Base-by-base conservation (phyloP, 1,140 invertebrate genomes). In the Macrobrachium rosenbergii region DNA sequence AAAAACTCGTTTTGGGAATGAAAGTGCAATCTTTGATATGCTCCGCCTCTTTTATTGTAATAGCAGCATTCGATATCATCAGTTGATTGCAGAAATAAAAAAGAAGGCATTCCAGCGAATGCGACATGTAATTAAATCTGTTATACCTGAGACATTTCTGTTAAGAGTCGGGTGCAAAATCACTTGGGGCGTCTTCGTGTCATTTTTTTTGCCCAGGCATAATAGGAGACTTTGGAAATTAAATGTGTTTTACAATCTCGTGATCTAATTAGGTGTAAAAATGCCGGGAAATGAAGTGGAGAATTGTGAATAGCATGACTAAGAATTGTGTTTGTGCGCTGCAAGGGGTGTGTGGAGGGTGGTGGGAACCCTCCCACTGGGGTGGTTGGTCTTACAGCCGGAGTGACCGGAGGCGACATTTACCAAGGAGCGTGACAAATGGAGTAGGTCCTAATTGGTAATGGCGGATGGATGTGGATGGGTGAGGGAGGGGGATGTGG, bases 361-460 rank as follows among this genome's bases (percentile, higher is more conserved):
- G 52, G 12, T 37, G 19, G 59, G 8, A 62, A 5, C 10, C 0
- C 43, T 37, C 21, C 37, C 28, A 16, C n/a, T 16, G 45, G 45
- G 6, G 43, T 52, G 52, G 82, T 52, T 37, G 69, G 17, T 64
- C n/a, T 19, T 45, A n/a, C 72, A 28, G 62, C 37, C n/a, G 10
- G 83, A 64, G 17, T 17, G 83, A 64, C 83, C 75, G 37, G 14
- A 63, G 83, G 83, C 83, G 76, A 86, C 77, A 60, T 19, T 79
- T 52, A 59, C 77, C 76, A 62, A 79, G 75, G 63, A 52, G 76
- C 63, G 83, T 78, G 77, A 86, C 83, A 86, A 86, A 86, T 86
- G 83, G 83, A 86, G n/a, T 63, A 69, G 83, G 76, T 77, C 45
- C 79, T 85, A 86, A 79, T 86, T 79, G 83, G 73, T 78, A 85